These are phyloP conservation scores for Saturnia japonica DNA, from an alignment of 2,888 invertebrate genomes.

Conservation along the genomic window DNA sequence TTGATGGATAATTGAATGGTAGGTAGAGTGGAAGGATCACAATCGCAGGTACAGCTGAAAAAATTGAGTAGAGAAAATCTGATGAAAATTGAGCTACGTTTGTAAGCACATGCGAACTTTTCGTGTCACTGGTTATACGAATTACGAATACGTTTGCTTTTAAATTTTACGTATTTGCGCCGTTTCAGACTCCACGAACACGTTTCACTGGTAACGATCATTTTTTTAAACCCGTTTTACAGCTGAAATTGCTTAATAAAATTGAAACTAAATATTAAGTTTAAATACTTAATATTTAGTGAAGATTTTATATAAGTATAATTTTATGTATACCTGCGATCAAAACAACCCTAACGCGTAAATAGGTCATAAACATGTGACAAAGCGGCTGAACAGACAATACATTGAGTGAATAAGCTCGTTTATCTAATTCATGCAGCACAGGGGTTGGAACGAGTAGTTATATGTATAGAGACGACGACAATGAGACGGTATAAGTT, in stretches of 20 bases:
- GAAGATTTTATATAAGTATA: too few relatives aligned
- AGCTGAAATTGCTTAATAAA: not conserved
- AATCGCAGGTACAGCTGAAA: constrained; percentile 42
- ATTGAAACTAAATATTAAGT: not conserved
- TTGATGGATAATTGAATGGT: constrained; percentile 48
- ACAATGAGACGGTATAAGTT: constrained; percentile 1
- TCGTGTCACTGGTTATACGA: constrained; percentile 43
- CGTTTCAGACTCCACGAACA: not conserved
- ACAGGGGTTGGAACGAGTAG: constrained; percentile 27
- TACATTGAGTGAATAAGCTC: constrained; percentile 46
- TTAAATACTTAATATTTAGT: not conserved
- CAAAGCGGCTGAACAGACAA: constrained; percentile 59
- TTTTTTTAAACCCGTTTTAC: not conserved
- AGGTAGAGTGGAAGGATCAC: constrained; percentile 44
- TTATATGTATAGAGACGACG: not conserved
- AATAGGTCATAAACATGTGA: constrained; percentile 41
- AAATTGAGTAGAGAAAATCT: constrained; percentile 46
- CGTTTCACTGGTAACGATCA: not conserved
- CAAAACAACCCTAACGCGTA: constrained; percentile 6
- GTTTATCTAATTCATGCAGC: constrained; percentile 62
- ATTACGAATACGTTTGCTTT: constrained; percentile 33
- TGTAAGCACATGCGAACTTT: constrained; percentile 30
- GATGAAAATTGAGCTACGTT: constrained; percentile 49
- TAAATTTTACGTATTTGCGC: constrained; percentile 26
- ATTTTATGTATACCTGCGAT: not conserved